Base-by-base conservation (phyloP, 1,140 invertebrate species). In the Zaprionus taronus region DNA sequence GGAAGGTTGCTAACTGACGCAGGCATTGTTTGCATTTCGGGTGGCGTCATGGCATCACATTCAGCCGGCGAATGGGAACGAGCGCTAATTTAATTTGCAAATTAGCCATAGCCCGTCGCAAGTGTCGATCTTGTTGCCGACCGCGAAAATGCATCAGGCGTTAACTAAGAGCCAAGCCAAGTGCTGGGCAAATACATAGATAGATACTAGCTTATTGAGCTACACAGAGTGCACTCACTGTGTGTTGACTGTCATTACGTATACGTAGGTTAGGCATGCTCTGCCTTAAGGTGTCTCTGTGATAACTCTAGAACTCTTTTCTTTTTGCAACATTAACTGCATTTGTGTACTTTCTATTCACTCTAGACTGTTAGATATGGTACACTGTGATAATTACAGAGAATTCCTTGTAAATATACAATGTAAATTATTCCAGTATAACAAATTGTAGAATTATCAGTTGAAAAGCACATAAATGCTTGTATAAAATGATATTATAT, bases 1-100 rank as follows among this genome's bases (percentile, higher is more conserved):
- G 36, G 22, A 62, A 79, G 62, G 55, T 60, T 44, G 41, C 63
- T 72, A 74, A 83, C 81, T 84, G 81, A 81, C 82, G 47, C 9
- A 20, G 9, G 47, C 47, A 14, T 51, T 51, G 47, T 76, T 71
- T 76, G 66, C 61, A 56, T 65, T 77, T 72, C 17, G 34, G 74
- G 62, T 80, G 66, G 55, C 44, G 74, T 69, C 72, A 76, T 84
- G 81, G 64, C 81, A 81, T 83, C 81, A 83, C 80, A 74, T 67
- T 55, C 67, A 67, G 67, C 65, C 41, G 24, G 36, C 61, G 28
- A 84, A 85, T 85, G 82, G 61, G 82, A 84, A 74, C 81, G 82
- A 85, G 82, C 82, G 82, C 82, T 84, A 84, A 84, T 84, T 84
- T 84, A 84, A 84, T 84, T 84, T 84, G 80, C 82, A 84, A 84